A percentile compares a stretch with the other conserved stretches of the same genome.
phyloP scores from a whole-genome alignment of 2,113 vertebrate genomes.

The Verasper variegatus region DNA sequence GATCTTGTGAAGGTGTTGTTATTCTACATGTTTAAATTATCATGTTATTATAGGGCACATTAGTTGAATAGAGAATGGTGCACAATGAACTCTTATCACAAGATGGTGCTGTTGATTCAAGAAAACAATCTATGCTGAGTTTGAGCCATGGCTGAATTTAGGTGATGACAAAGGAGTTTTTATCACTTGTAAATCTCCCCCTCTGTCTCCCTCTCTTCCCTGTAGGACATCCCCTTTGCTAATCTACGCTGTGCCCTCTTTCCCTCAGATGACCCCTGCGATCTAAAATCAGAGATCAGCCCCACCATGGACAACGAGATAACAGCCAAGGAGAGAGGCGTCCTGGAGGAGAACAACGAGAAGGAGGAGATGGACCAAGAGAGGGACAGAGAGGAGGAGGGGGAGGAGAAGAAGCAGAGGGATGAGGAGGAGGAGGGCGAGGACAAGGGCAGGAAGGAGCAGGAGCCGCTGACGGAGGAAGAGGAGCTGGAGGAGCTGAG shows the following conservation, averaged over 20 bases:
- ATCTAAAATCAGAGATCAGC: slow-evolving; percentile 78
- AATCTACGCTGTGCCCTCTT: slow-evolving; percentile 19
- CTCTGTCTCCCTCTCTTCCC: slow-evolving; percentile 12
- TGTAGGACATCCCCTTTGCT: slow-evolving; percentile 8
- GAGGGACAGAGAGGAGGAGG: slow-evolving; percentile 59
- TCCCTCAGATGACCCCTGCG: slow-evolving; percentile 72
- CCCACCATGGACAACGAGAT: slow-evolving; percentile 75
- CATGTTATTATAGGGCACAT: neutral
- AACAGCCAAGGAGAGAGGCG: slow-evolving; percentile 79
- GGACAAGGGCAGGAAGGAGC: slow-evolving; percentile 60
- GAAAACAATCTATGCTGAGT: neutral
- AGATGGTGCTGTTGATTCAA: slow-evolving; percentile 74
- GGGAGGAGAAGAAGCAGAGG: slow-evolving; percentile 48
- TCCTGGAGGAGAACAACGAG: slow-evolving; percentile 78
- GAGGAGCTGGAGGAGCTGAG: slow-evolving; percentile 88
- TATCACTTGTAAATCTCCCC: neutral
- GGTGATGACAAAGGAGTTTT: slow-evolving; percentile 25
- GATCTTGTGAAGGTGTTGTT: neutral
- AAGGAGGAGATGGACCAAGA: slow-evolving; percentile 79
- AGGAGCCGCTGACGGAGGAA: slow-evolving; percentile 82
- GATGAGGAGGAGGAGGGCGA: slow-evolving; percentile 42
- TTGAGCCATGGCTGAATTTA: slow-evolving; percentile 6
- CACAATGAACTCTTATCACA: slow-evolving; percentile 51
- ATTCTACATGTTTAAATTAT: slow-evolving; percentile 9
- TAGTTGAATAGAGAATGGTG: neutral